Evolutionary conservation across 1,140 invertebrate genomes (phyloP).

Genomic region (Delia radicum): DNA sequence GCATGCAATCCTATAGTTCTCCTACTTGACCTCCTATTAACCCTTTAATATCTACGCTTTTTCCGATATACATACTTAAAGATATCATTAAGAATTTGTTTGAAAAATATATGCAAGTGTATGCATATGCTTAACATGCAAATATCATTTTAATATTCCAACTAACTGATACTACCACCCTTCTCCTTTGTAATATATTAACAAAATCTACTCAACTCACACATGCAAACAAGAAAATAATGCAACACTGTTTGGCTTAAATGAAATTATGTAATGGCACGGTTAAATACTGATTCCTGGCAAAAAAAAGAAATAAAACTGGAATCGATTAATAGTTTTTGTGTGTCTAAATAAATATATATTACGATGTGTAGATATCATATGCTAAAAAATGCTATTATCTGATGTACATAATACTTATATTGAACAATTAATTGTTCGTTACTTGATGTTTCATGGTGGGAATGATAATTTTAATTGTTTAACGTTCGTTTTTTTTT

Average conservation of each 20-base stretch:
- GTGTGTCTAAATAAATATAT: background rate
- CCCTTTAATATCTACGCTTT: background rate
- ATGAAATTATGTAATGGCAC: slow-evolving; percentile 7
- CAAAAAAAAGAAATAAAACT: background rate
- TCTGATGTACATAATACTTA: too few species aligned
- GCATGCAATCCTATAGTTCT: too few species aligned
- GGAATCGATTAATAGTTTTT: background rate
- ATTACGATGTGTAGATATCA: too few species aligned
- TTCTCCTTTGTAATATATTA: too few species aligned
- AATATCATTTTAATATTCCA: slow-evolving; percentile 11
- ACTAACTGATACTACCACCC: background rate
- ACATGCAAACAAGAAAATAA: background rate
- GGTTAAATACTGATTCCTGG: background rate
- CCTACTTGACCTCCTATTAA: too few species aligned
- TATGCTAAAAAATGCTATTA: too few species aligned
- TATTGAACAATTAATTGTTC: too few species aligned
- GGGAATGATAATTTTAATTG: too few species aligned
- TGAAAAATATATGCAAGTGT: background rate
- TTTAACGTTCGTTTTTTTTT: too few species aligned
- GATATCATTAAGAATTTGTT: background rate
- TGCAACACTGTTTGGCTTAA: background rate
- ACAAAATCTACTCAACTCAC: too few species aligned
- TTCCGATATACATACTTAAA: background rate
- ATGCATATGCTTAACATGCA: background rate
- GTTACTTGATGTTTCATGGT: background rate